These are phyloP conservation scores for Anolis apletophallus DNA, from an alignment of 2,797 vertebrate genomes.

Conservation along the genomic window DNA sequence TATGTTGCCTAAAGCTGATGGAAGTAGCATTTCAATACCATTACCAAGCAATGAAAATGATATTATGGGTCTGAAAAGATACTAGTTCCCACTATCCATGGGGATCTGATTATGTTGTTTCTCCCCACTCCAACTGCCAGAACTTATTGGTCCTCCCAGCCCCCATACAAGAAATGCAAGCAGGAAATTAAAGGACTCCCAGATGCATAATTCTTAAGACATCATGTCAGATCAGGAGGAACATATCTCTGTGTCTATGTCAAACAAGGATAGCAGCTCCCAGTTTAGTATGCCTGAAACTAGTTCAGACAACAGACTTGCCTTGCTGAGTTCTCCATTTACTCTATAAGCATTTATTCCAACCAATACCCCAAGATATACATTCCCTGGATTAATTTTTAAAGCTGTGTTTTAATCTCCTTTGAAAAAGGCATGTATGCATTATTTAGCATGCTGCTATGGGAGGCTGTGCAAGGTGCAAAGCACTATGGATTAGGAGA, in stretches of 20 bases:
- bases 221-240: not conserved
- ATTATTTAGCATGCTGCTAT: conserved; percentile 49
- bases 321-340: conserved; percentile 34
- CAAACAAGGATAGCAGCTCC: not conserved
- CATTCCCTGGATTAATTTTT: conserved; percentile 50
- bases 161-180: not conserved
- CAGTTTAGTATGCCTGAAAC: not conserved
- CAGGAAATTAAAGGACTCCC: not conserved
- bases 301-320: conserved; percentile 25
- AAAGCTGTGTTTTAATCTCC: conserved; percentile 51
- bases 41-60: not conserved
- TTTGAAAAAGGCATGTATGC: conserved; percentile 23
- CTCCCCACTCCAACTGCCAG: not conserved
- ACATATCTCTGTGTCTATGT: not conserved
- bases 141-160: not conserved
- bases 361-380: not conserved
- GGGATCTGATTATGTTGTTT: not conserved
- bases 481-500: conserved; percentile 36
- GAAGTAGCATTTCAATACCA: no score
- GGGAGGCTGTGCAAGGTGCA: conserved; percentile 43
- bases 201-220: not conserved
- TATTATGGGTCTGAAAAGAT: not conserved
- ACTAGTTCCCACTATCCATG: not conserved
- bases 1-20: no score
- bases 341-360: not conserved